A percentile compares a stretch with the other conserved stretches of the same genome.
phyloP scores from a whole-genome alignment of 2,113 vertebrate species.

The Brachirus orientalis region DNA sequence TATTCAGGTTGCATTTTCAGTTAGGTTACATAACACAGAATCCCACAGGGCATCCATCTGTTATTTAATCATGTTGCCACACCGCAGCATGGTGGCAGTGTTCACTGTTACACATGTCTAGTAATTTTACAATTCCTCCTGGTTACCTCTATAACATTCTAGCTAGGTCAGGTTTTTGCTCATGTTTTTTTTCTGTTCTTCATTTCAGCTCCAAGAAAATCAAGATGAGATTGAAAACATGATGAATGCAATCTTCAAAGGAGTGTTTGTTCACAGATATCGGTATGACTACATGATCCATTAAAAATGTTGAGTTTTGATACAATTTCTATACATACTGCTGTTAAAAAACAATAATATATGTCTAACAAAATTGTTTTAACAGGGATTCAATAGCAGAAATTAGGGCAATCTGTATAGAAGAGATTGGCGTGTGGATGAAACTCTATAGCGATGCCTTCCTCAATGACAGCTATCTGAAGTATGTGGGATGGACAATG shows the following conservation, averaged over 20 bases:
- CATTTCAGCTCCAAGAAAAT: conserved; percentile 97
- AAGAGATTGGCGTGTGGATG: conserved; percentile 99
- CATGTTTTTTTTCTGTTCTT: conserved; percentile 16
- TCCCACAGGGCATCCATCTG: conserved; percentile 74
- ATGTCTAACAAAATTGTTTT: no score
- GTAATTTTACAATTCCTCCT: conserved; percentile 32
- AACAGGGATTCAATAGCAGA: conserved; percentile 97
- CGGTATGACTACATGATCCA: conserved; percentile 81
- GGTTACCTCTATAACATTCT: conserved; percentile 15
- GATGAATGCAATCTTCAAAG: conserved; percentile 99
- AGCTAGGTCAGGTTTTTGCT: not conserved
- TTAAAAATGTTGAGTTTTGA: not conserved
- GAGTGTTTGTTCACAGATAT: conserved; percentile 98
- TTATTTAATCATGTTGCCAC: conserved; percentile 42
- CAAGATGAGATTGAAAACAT: conserved; percentile 99
- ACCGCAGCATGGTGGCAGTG: conserved; percentile 38
- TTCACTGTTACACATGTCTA: conserved; percentile 38
- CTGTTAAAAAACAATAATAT: no score
- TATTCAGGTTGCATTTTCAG: no score
- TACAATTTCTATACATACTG: not conserved
- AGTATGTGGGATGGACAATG: conserved; percentile 99
- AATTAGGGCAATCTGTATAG: conserved; percentile 98
- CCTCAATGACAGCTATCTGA: conserved; percentile 99
- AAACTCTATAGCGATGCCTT: conserved; percentile 99
- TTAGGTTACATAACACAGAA: conserved; percentile 64